Percentiles rank a stretch among this genome's conserved stretches.
phyloP scores from a whole-genome alignment of 1,140 invertebrate genomes.

The Apis florea region DNA sequence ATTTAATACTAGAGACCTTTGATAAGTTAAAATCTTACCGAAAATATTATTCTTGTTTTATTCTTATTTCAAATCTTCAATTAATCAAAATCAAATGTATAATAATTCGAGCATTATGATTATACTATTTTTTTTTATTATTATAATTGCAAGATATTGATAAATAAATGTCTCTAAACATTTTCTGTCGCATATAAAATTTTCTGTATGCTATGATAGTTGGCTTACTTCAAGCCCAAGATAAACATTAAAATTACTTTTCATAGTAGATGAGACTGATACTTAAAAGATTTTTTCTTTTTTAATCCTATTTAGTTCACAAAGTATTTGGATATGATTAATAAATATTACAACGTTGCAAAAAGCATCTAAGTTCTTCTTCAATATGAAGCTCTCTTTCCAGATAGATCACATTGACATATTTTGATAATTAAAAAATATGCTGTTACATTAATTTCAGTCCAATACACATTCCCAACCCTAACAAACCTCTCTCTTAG shows the following conservation, averaged over 20 bases:
- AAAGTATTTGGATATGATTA: constrained; percentile 60
- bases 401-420: constrained; percentile 57
- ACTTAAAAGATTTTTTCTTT: constrained; percentile 49
- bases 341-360: constrained; percentile 65
- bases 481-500: constrained; percentile 53
- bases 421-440: constrained; percentile 64
- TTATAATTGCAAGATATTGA: constrained; percentile 57
- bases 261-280: constrained; percentile 56
- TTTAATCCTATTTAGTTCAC: constrained; percentile 51
- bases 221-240: constrained; percentile 36
- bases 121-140: constrained; percentile 53
- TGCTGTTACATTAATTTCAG: constrained; percentile 64
- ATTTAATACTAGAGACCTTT: constrained; percentile 41
- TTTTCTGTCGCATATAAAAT: constrained; percentile 60
- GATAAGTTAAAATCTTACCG: constrained; percentile 29
- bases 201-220: constrained; percentile 48
- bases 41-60: constrained; percentile 40
- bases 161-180: constrained; percentile 63
- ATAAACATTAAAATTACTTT: constrained; percentile 50
- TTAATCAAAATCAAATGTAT: constrained; percentile 51
- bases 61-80: constrained; percentile 49
- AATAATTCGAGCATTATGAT: constrained; percentile 55
- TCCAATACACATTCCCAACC: constrained; percentile 68
- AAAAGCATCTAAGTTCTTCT: constrained; percentile 67
- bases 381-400: constrained; percentile 63